Conservation (phyloP, 1,140 invertebrate species). For the Dolichoris vasculosae region DNA sequence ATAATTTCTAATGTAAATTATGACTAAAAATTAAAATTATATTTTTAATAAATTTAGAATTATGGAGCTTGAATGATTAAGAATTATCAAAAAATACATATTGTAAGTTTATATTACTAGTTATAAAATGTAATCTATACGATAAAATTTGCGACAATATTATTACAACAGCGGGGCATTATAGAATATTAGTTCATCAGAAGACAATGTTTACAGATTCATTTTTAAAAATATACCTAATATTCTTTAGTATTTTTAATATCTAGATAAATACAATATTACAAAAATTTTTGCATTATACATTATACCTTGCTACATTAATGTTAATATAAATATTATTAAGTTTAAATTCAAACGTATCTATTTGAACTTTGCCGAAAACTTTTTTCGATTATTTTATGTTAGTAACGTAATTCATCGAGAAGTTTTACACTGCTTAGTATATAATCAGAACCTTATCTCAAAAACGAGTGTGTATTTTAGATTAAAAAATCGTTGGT, state of each 20-base stretch:
- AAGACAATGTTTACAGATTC: background rate
- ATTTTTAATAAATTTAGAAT: too few species aligned
- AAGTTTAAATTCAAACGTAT: background rate
- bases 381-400: background rate
- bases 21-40: too few species aligned
- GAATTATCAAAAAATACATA: too few species aligned
- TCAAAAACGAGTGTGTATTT: slow-evolving; percentile 30
- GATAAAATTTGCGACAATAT: background rate
- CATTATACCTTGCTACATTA: background rate
- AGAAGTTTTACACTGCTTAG: background rate
- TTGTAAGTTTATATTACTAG: background rate
- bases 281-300: too few species aligned
- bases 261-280: too few species aligned
- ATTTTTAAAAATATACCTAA: background rate
- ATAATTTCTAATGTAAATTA: too few species aligned
- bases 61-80: too few species aligned
- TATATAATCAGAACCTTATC: slow-evolving; percentile 38
- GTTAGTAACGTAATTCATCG: background rate
- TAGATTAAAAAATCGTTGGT: slow-evolving; percentile 43
- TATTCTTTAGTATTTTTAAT: background rate
- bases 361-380: background rate
- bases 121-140: background rate
- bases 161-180: background rate
- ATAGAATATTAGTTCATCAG: background rate
- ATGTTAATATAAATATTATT: background rate